Percentiles rank a stretch among this genome's conserved stretches.
Conservation (phyloP, 92 coral and sea anemone genomes). For the Epizoanthus fatuus region DNA sequence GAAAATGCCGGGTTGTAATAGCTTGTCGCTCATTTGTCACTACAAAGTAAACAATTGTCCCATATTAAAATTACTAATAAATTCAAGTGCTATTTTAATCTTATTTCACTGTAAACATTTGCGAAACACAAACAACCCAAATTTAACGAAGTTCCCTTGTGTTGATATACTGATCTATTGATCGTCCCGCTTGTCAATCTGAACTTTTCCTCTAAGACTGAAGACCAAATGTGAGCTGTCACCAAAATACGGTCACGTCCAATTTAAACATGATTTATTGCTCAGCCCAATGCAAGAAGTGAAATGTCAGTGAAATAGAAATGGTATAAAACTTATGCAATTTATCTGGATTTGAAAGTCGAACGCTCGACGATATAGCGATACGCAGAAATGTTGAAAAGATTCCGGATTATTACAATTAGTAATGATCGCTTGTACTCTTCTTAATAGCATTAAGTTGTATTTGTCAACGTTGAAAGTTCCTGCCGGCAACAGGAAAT, state of each 20-base stretch:
- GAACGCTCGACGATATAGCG: no score
- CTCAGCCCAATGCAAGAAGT: no score
- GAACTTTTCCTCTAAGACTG: not conserved
- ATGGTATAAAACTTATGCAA: no score
- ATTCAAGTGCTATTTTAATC: not conserved
- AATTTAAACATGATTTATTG: no score
- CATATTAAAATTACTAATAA: conserved; percentile 27
- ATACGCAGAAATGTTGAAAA: no score
- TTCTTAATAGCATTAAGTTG: no score
- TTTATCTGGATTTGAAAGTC: no score
- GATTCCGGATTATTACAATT: no score
- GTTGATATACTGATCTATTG: conserved; percentile 3
- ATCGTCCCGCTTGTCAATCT: not conserved
- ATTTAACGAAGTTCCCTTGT: not conserved
- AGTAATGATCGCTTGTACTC: no score
- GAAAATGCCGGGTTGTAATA: not conserved
- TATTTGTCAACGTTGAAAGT: no score
- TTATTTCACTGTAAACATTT: not conserved
- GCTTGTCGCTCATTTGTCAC: not conserved
- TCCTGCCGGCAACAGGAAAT: no score
- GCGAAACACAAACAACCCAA: not conserved
- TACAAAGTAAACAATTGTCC: not conserved
- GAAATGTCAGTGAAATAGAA: no score
- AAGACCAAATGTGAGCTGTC: not conserved
- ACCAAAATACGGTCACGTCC: not conserved